Base-by-base conservation (phyloP, 2,113 vertebrate species). In the Alaudala cheleensis region DNA sequence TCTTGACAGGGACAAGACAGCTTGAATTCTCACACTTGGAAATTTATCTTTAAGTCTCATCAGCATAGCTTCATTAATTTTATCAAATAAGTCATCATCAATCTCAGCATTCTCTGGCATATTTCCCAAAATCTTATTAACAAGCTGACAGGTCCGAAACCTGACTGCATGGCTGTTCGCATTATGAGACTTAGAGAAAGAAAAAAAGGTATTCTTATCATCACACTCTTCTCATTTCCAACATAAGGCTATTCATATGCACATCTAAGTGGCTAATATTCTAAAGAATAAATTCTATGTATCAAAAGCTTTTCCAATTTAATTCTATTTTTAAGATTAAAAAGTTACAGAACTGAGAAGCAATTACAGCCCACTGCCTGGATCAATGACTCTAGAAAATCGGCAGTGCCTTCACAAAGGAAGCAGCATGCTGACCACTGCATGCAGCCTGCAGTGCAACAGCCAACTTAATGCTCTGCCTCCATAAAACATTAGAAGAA, bases 71-170 rank as follows among this genome's bases (percentile, higher is more conserved):
- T 98, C 98, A 65, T 99, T 99, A 93, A 99, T 99, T 87, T 96
- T 97, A 93, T 99, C 99, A 95, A 99, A 99, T 64, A 99, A 97
- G 66, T 99, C 98, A 61, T 99, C 99, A 29, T 99, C 99, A 60
- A 99, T 99, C 97, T 99, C 99, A 33, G 99, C 99, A 73, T 99
- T 98, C 96, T 99, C 99, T 37, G 99, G 98, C 98, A 99, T 98
- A 73, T 96, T 99, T 85, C 98, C 98, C 96, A 99, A 98, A 94
- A 99, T 95, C 93, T 99, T 99, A 96, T 99, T 99, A 96, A 99
- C 97, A 73, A 99, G 98, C 90, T 99, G 99, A 93, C 99, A 99
- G 1, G 95, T 98, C 67, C 99, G 98, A 96, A 99, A 99, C 61
- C 99, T 98, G 61, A 99, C 99, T 2, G 98, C 99, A 28, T 98